These are phyloP conservation scores for Nesoenas mayeri DNA, from an alignment of 2,113 vertebrate species.

Conservation along the genomic window DNA sequence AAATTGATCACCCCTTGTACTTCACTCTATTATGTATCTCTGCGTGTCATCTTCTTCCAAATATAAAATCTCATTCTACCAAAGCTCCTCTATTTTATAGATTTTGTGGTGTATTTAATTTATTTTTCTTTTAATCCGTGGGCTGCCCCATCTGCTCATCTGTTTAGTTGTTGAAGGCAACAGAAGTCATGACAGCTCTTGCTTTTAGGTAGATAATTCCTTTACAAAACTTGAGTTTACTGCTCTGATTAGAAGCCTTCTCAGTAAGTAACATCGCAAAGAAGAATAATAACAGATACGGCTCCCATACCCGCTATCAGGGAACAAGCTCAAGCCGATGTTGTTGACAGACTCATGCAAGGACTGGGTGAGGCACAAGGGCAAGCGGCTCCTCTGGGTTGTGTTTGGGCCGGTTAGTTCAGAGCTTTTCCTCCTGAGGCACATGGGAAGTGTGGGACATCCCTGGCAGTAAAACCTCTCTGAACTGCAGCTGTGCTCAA, in stretches of 20 bases:
- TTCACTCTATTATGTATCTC: neutral
- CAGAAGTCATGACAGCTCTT: neutral
- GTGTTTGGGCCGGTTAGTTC: neutral
- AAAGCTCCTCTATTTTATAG: neutral
- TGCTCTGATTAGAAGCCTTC: neutral
- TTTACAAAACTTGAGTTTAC: neutral
- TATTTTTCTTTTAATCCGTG: neutral
- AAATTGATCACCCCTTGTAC: neutral
- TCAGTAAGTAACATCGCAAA: neutral
- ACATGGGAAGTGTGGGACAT: rapidly evolving
- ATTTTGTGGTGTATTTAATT: neutral
- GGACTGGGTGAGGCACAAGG: neutral
- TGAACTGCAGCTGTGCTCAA: neutral
- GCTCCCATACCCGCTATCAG: neutral
- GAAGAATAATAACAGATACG: neutral
- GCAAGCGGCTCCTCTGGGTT: neutral
- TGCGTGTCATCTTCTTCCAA: neutral
- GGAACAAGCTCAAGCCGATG: neutral
- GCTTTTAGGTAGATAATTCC: neutral
- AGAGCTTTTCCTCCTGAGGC: neutral
- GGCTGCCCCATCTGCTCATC: neutral
- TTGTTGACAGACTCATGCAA: neutral
- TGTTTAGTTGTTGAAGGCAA: neutral
- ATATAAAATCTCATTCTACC: neutral
- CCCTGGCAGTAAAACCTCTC: neutral